Evolutionary conservation across 2,797 vertebrate genomes (phyloP).

Genomic region (Notolepis coatsorum): DNA sequence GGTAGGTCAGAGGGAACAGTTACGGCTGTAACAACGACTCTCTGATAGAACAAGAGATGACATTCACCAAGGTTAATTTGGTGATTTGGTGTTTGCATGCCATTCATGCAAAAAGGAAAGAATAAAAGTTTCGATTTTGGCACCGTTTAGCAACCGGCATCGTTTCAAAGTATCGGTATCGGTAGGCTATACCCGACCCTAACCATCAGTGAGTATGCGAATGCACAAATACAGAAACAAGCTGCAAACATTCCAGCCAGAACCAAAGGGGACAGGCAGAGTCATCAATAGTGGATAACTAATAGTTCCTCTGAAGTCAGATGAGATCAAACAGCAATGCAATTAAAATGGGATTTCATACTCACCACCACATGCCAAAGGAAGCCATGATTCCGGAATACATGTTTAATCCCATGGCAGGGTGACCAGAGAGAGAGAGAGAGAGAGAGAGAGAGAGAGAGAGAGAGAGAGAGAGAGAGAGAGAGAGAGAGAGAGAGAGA

Average conservation of each 20-base stretch:
- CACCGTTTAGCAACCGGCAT: not conserved
- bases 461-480: constrained; percentile 6
- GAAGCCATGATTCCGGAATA: constrained; percentile 3
- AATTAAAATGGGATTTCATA: constrained; percentile 28
- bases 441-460: too few relatives aligned
- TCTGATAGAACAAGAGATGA: too few relatives aligned
- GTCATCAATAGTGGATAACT: constrained; percentile 22
- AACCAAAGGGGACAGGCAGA: not conserved
- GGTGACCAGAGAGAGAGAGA: not conserved
- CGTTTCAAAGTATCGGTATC: too few relatives aligned
- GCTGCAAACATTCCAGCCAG: constrained; percentile 1
- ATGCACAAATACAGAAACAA: not conserved
- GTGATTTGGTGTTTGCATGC: too few relatives aligned
- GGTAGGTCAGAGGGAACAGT: too few relatives aligned
- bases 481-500: not conserved
- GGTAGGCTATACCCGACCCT: not conserved
- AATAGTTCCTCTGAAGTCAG: constrained; percentile 10
- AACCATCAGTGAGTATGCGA: not conserved
- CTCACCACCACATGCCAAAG: constrained; percentile 57
- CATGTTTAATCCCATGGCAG: constrained; percentile 20
- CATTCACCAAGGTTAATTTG: too few relatives aligned
- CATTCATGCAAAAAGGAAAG: too few relatives aligned
- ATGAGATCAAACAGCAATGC: constrained; percentile 7
- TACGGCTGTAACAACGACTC: too few relatives aligned
- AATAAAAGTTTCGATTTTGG: too few relatives aligned